A percentile compares a stretch with the other conserved stretches of the same genome.
phyloP scores from a whole-genome alignment of 1,140 invertebrate genomes.

The Neodiprion fabricii region DNA sequence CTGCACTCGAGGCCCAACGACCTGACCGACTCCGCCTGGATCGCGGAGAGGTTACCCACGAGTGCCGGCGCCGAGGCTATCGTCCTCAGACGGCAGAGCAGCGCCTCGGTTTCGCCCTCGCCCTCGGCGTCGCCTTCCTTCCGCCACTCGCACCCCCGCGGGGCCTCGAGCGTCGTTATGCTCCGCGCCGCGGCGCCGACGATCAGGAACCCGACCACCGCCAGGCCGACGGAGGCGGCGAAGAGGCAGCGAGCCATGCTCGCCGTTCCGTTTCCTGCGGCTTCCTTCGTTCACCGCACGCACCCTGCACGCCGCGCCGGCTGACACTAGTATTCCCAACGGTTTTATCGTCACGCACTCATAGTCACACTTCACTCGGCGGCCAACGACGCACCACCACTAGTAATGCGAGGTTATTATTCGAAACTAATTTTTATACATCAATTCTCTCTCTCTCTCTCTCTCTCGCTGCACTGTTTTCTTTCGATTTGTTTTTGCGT shows the following conservation, averaged over 20 bases:
- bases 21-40: slow-evolving; percentile 71
- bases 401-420: background rate
- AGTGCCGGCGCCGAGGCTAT: slow-evolving; percentile 74
- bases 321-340: background rate
- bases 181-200: slow-evolving; percentile 30
- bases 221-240: slow-evolving; percentile 21
- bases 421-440: background rate
- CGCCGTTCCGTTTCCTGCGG: too few relatives aligned
- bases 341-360: slow-evolving; percentile 36
- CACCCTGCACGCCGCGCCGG: background rate
- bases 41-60: slow-evolving; percentile 72
- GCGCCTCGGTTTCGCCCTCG: slow-evolving; percentile 58
- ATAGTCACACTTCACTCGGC: slow-evolving; percentile 28
- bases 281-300: background rate
- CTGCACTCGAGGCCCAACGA: slow-evolving; percentile 78
- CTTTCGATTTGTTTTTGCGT: background rate
- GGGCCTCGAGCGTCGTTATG: slow-evolving; percentile 59
- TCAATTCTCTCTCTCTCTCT: background rate
- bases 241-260: background rate
- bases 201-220: slow-evolving; percentile 23
- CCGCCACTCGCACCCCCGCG: slow-evolving; percentile 72
- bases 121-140: slow-evolving; percentile 51
- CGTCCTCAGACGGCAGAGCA: slow-evolving; percentile 76
- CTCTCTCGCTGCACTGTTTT: background rate
- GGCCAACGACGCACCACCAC: slow-evolving; percentile 5